Conservation (phyloP, 1,140 invertebrate genomes). For the Hyles euphorbiae region DNA sequence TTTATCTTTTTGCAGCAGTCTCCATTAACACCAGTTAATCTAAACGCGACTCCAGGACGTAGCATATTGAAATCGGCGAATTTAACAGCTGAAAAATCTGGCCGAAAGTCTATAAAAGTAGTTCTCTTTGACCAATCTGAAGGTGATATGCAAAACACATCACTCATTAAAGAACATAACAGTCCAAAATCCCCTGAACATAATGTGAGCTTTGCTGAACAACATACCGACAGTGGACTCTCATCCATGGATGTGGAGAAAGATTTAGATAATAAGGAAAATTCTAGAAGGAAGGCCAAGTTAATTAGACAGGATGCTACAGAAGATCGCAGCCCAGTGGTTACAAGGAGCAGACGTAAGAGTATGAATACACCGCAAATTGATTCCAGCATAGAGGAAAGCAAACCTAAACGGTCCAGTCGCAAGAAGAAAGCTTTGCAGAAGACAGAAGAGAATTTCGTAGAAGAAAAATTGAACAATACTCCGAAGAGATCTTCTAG, state of each 20-base stretch:
- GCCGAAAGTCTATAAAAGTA: constrained; percentile 46
- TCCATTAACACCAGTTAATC: constrained; percentile 39
- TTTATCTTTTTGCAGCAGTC: constrained; percentile 31
- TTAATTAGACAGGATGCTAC: constrained; percentile 39
- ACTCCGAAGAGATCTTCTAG: constrained; percentile 18
- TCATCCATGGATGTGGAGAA: constrained; percentile 3
- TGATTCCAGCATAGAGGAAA: not conserved
- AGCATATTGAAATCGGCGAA: constrained; percentile 49
- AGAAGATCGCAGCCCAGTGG: constrained; percentile 32
- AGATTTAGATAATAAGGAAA: constrained; percentile 29
- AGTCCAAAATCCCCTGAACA: constrained; percentile 1
- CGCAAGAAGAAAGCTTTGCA: constrained; percentile 22
- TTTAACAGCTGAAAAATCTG: constrained; percentile 23
- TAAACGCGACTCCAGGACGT: constrained; percentile 44
- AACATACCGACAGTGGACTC: too few relatives aligned
- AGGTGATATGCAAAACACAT: constrained; percentile 19
- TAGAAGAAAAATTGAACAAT: not conserved
- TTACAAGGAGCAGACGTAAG: constrained; percentile 46
- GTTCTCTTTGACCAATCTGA: constrained; percentile 46
- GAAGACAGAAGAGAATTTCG: constrained; percentile 13
- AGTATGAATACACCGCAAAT: constrained; percentile 21
- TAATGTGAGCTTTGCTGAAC: not conserved
- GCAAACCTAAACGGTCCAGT: constrained; percentile 14
- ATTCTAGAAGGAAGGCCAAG: constrained; percentile 27
- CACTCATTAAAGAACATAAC: not conserved